Evolutionary conservation across 2,113 vertebrate genomes (phyloP).

Genomic region (Ameiurus melas): DNA sequence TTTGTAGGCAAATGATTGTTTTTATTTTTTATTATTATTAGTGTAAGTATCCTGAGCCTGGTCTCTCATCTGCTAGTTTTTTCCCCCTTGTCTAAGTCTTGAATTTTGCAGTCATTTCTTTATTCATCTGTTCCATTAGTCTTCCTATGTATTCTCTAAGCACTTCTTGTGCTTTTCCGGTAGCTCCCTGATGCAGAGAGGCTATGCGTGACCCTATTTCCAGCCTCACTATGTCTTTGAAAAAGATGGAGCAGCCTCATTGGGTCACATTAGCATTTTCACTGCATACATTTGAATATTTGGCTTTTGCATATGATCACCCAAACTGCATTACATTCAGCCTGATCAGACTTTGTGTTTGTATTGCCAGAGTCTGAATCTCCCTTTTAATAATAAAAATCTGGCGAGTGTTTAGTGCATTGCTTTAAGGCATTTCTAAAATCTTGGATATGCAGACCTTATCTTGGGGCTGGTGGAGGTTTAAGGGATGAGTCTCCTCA

Average conservation of each 20-base stretch:
- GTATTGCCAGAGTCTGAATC: background rate
- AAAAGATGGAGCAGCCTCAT: conserved; percentile 31
- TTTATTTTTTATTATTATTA: background rate
- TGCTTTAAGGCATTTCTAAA: conserved; percentile 8
- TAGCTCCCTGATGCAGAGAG: conserved; percentile 30
- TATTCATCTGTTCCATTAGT: conserved; percentile 11
- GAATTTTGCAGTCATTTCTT: conserved; percentile 27
- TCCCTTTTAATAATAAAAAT: background rate
- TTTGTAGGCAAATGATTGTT: background rate
- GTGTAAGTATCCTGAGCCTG: background rate
- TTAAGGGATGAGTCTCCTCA: conserved; percentile 10
- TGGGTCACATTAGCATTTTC: conserved; percentile 33
- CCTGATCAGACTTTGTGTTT: background rate
- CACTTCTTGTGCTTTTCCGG: conserved; percentile 40
- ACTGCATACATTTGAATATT: conserved; percentile 18
- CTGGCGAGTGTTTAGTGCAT: background rate
- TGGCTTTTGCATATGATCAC: conserved; percentile 5
- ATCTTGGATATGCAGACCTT: background rate
- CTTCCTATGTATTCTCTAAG: conserved; percentile 35
- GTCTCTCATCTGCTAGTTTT: background rate
- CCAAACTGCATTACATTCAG: conserved; percentile 2
- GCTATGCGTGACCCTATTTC: conserved; percentile 45
- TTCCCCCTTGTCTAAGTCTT: conserved; percentile 23
- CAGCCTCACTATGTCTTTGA: conserved; percentile 14
- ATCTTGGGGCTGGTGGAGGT: conserved; percentile 18